Evolutionary conservation across 1,140 invertebrate genomes (phyloP), one percentile per base, ranked within the genome.

Genomic region (Halesus radiatus): DNA sequence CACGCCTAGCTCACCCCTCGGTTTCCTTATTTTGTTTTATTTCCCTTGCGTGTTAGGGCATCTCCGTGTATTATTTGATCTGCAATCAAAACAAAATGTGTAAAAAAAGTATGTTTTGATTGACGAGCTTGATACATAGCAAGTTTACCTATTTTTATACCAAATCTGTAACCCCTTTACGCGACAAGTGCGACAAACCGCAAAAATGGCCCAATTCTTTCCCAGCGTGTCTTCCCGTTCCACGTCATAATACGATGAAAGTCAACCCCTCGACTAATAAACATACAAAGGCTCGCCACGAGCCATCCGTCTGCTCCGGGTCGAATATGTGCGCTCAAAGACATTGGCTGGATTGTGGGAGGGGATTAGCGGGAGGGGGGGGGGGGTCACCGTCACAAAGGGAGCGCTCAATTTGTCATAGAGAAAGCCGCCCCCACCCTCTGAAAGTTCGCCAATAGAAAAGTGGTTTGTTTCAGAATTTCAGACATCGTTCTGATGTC

Each of bases 381-480:
- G 18, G 32, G 23, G 20, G 32, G 53, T 32, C 56, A 54, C 56
- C 20, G 18, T 53, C 79, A 80, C 79, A 80, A 80, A 80, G 79
- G 53, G 62, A 80, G 74, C 79, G 79, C 74, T 80, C 79, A 80
- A 80, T 80, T 80, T 80, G 79, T 80, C 79, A 68, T 80, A 32
- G 37, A 64, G 73, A 72, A 72, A 72, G 68, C 68, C 68, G 32
- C 32, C 45, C 68, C 68, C 68, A 45, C 60, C 80, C 80, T 29
- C 64, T 53, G 54, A 78, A 81, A 76, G 53, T 81, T 81, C 70
- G 64, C 80, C 80, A 77, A 81, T 78, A 78, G 80, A 81, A 78
- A 78, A 81, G 80, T 78, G 80, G 76, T 78, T 74, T 74, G 75
- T 76, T 58, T 80, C 76, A 66, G 64, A 77, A 32, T 53, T 54